Evolutionary conservation across 1,140 invertebrate genomes (phyloP).

Genomic region (Polypedilum pembai): DNA sequence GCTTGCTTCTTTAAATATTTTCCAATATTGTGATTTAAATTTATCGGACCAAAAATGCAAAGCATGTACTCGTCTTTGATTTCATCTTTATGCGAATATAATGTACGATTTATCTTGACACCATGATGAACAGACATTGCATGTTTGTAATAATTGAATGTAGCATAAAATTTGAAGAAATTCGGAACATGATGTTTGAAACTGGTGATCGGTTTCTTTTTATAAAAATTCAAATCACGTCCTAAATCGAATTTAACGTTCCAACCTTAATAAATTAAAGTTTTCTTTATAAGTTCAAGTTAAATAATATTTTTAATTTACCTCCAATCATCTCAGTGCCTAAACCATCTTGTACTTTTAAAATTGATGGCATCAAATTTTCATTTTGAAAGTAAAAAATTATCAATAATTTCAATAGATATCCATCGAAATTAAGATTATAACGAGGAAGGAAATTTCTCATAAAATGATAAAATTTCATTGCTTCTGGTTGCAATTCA

Average conservation of each 20-base stretch:
- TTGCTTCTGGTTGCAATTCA: not conserved
- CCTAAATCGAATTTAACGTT: not conserved
- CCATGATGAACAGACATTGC: not conserved
- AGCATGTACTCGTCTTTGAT: not conserved
- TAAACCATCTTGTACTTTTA: not conserved
- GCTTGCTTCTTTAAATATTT: not conserved
- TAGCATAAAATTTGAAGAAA: not conserved
- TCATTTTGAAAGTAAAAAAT: not conserved
- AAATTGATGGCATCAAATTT: not conserved
- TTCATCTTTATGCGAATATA: not conserved
- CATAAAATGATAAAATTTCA: not conserved
- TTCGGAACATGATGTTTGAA: not conserved
- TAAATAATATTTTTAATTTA: not conserved
- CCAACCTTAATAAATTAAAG: not conserved
- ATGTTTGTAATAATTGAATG: not conserved
- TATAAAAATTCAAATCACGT: not conserved
- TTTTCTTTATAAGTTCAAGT: not conserved
- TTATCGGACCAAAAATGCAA: not conserved
- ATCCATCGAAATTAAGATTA: not conserved
- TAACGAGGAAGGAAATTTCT: not conserved
- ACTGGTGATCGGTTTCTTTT: not conserved
- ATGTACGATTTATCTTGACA: not conserved
- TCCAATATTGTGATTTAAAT: not conserved
- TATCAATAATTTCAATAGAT: not conserved
- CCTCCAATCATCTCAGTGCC: not conserved